A percentile compares a stretch with the other conserved stretches of the same genome.
phyloP scores from a whole-genome alignment of 2,113 vertebrate genomes.

The Pterocles burchelli region DNA sequence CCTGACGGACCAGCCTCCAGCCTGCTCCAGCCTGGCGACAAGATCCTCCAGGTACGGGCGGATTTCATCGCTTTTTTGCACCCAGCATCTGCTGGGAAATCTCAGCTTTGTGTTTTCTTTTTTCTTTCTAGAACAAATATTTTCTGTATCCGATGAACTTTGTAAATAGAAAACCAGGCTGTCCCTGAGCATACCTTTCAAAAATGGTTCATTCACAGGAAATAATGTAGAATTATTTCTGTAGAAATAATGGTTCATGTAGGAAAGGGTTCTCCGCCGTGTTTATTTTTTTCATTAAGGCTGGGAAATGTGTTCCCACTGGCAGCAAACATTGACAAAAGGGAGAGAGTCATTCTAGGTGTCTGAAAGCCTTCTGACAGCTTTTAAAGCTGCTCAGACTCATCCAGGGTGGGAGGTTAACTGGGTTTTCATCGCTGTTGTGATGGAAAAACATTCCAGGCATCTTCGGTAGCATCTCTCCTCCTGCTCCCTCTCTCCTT shows the following conservation, averaged over 20 bases:
- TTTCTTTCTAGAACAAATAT: neutral
- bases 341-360: neutral
- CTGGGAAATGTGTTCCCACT: neutral
- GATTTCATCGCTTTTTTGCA: neutral
- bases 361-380: neutral
- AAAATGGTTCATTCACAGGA: neutral
- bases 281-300: neutral
- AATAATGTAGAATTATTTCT: no score
- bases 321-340: neutral
- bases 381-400: neutral
- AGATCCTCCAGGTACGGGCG: slow-evolving; percentile 95
- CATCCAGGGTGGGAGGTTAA: neutral
- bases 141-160: neutral
- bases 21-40: slow-evolving; percentile 95
- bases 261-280: neutral
- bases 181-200: neutral
- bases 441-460: neutral
- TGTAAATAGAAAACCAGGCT: neutral
- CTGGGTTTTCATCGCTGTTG: neutral
- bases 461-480: neutral
- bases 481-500: neutral
- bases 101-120: neutral
- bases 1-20: slow-evolving; percentile 95
- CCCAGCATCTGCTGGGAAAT: no score
- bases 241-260: no score